Percentiles rank a stretch among this genome's conserved stretches.
Evolutionary conservation across 1,140 invertebrate genomes (phyloP).

Genomic region (Teleopsis dalmanni): DNA sequence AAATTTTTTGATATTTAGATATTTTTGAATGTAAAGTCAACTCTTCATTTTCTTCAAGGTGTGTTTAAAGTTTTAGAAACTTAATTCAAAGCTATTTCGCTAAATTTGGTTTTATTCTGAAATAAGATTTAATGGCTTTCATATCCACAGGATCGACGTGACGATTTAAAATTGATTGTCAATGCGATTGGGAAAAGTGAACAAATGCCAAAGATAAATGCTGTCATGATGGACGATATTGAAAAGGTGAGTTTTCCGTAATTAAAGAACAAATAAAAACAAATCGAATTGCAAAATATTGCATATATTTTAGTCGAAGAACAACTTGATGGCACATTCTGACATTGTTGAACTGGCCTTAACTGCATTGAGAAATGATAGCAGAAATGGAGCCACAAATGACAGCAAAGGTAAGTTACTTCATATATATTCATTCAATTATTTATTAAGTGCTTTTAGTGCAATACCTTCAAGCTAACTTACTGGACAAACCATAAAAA

Average conservation of each 20-base stretch:
- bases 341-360: slow-evolving; percentile 38
- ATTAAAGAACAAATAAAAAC: too few relatives aligned
- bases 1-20: too few relatives aligned
- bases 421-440: background rate
- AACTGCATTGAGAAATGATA: slow-evolving; percentile 28
- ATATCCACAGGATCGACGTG: slow-evolving; percentile 32
- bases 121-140: too few relatives aligned
- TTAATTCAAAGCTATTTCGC: too few relatives aligned
- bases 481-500: background rate
- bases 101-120: too few relatives aligned
- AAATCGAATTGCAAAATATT: too few relatives aligned
- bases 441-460: background rate
- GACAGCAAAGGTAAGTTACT: slow-evolving; percentile 31
- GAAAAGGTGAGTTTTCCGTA: slow-evolving; percentile 37
- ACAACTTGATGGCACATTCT: slow-evolving; percentile 39
- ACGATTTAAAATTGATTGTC: slow-evolving; percentile 42
- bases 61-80: too few relatives aligned
- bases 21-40: too few relatives aligned
- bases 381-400: slow-evolving; percentile 6
- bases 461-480: background rate
- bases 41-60: too few relatives aligned
- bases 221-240: slow-evolving; percentile 40
- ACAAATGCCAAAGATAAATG: slow-evolving; percentile 37
- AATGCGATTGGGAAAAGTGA: slow-evolving; percentile 38
- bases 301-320: slow-evolving; percentile 30